phyloP scores from a whole-genome alignment of 2,888 invertebrate genomes.

The Acanthoscelides obtectus region DNA sequence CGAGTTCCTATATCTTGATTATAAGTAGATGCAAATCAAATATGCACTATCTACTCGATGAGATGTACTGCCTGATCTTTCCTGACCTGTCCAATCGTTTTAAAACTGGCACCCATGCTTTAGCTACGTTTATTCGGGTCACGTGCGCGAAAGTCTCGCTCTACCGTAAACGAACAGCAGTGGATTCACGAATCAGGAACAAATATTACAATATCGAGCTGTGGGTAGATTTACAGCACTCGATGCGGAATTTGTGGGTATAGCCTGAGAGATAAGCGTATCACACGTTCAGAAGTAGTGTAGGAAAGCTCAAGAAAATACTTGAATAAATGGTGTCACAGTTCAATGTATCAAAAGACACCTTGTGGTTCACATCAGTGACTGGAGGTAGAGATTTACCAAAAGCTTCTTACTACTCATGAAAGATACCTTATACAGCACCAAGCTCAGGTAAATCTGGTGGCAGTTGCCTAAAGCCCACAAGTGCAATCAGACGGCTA shows the following conservation, averaged over 20 bases:
- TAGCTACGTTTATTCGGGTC: not conserved
- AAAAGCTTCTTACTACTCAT: no score
- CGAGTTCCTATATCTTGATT: no score
- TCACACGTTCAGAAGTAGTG: not conserved
- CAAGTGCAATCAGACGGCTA: no score
- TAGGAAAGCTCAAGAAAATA: no score
- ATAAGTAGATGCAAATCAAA: no score
- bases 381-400: no score
- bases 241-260: not conserved
- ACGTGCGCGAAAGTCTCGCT: not conserved
- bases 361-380: no score
- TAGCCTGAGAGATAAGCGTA: not conserved
- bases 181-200: not conserved
- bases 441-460: no score
- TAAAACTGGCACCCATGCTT: not conserved
- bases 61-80: not conserved
- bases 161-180: not conserved
- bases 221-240: not conserved
- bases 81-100: not conserved
- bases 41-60: not conserved
- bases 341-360: no score
- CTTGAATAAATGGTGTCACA: no score
- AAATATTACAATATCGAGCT: not conserved
- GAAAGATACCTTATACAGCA: no score
- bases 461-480: no score